These are phyloP conservation scores for Chirona hameri DNA, from an alignment of 2,888 invertebrate species.

Conservation along the genomic window DNA sequence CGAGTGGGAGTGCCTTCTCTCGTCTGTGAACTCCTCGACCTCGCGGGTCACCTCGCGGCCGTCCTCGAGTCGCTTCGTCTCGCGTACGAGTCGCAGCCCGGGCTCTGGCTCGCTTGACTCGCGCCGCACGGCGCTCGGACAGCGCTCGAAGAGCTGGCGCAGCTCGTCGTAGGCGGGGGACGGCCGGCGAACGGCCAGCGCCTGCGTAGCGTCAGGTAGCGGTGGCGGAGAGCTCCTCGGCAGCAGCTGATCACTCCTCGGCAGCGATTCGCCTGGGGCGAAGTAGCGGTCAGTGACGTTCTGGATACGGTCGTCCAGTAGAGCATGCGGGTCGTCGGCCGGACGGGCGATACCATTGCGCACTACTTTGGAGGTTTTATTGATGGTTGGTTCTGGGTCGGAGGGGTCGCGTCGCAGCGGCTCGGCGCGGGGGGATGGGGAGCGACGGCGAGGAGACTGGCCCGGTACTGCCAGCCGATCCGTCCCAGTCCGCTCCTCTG, in stretches of 20 bases:
- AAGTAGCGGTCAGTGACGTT: background rate
- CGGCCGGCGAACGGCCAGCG: background rate
- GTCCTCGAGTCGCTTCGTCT: background rate
- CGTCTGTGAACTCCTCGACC: constrained; percentile 7
- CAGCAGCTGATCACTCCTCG: background rate
- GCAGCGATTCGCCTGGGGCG: background rate
- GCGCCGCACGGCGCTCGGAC: background rate
- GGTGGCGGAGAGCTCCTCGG: background rate
- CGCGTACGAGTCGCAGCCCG: background rate
- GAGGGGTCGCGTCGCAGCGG: background rate
- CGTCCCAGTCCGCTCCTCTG: background rate
- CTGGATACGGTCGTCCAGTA: constrained; percentile 5
- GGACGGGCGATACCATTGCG: background rate
- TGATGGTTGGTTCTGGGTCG: background rate
- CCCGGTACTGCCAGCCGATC: background rate
- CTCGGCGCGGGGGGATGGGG: background rate
- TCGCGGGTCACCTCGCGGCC: constrained; percentile 12
- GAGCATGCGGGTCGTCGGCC: background rate
- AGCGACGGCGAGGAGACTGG: background rate
- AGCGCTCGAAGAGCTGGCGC: constrained; percentile 2
- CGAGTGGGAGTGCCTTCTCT: background rate
- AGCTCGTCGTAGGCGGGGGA: background rate
- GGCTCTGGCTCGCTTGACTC: constrained; percentile 12
- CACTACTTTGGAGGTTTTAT: background rate
- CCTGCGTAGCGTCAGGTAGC: background rate